Base-by-base conservation (phyloP, 2,113 vertebrate genomes). In the Nibea coibor region DNA sequence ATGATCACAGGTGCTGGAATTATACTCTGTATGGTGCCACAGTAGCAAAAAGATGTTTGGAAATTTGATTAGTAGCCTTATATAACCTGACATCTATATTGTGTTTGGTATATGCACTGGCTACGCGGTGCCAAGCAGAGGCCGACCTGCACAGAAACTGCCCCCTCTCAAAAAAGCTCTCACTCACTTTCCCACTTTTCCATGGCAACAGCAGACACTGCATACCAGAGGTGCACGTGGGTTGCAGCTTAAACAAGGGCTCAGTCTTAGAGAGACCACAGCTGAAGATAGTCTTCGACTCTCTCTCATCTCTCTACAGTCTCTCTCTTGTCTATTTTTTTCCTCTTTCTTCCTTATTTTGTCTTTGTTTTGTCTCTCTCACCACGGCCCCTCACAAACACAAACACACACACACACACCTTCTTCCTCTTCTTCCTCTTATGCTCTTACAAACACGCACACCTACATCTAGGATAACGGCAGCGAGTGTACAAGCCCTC, bases 161-260 rank as follows among this genome's bases (percentile, higher is more conserved):
- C 70, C 85, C 83, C 84, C 78, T 81, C 85, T 78, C 62, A 73
- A 86, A 90, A 81, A 72, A 87, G 28, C 53, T 67, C 66, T 87
- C 82, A 72, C 84, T 91, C 65, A 75, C 83, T 87, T 75, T 78
- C 81, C 87, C 80, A 77, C 84, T 91, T 91, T 89, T 88, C 93
- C 93, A 93, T 94, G 92, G 93, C 92, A 94, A 94, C 93, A 92
- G 90, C 90, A 85, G 88, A 91, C 88, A 89, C 91, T 76, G 89
- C 91, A 93, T 94, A 92, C 93, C 93, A 93, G 88, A 90, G 89
- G 91, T 90, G 92, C 91, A 93, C 90, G 91, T 94, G 92, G 90
- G 89, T 69, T 87, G 93, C 90, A 91, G 90, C 91, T 92, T 88
- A 93, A 94, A 93, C 91, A 92, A 93, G 91, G 83, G 71, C 89